A percentile compares a stretch with the other conserved stretches of the same genome.
Evolutionary conservation across 2,888 invertebrate genomes (phyloP).

Genomic region (Mycalesis mineus): DNA sequence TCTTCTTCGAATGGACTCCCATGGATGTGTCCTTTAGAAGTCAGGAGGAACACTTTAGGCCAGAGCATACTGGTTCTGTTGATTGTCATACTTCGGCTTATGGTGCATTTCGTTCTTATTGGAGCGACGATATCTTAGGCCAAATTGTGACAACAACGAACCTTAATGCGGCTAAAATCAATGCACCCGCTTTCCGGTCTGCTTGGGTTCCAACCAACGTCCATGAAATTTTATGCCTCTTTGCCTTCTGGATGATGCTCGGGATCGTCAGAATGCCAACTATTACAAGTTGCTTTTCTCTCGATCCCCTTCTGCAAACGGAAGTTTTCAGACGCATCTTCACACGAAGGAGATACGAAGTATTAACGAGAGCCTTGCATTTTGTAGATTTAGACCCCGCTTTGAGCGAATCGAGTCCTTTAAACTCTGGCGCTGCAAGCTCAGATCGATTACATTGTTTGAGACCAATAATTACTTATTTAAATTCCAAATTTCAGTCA

Average conservation of each 20-base stretch:
- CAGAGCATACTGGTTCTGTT: neutral
- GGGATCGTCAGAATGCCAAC: neutral
- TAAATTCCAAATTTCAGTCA: neutral
- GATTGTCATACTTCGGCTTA: neutral
- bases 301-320: neutral
- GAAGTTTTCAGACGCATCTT: neutral
- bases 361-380: neutral
- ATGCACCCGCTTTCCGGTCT: neutral
- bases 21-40: neutral
- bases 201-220: neutral
- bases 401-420: neutral
- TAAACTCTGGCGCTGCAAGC: neutral
- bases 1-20: neutral
- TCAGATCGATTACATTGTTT: neutral
- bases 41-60: neutral
- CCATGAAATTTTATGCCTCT: neutral
- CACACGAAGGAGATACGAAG: neutral
- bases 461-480: neutral
- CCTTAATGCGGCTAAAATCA: neutral
- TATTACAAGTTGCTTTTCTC: neutral
- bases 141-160: neutral
- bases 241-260: slow-evolving; percentile 1
- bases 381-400: neutral
- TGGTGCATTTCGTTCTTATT: neutral
- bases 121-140: neutral